phyloP scores from a whole-genome alignment of 2,797 vertebrate species.

The Squalus acanthias region DNA sequence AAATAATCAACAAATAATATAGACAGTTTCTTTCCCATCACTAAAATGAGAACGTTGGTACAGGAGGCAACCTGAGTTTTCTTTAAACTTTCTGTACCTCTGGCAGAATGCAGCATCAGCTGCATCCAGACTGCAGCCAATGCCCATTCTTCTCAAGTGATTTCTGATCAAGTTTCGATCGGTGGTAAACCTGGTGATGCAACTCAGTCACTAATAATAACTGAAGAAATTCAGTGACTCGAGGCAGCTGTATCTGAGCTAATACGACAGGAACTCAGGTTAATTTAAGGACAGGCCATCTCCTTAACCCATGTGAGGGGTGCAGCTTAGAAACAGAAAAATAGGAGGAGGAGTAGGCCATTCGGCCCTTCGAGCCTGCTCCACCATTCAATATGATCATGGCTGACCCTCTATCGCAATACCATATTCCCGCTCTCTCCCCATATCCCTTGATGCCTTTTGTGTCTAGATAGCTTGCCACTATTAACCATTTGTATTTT shows the following conservation, averaged over 20 bases:
- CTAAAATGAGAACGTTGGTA: neutral
- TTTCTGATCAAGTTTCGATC: neutral
- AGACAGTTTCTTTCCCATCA: neutral
- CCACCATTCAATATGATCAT: too few relatives aligned
- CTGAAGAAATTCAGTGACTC: neutral
- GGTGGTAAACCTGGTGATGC: neutral
- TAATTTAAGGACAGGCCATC: too few relatives aligned
- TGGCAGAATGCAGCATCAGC: neutral
- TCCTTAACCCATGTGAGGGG: neutral
- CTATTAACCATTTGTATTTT: neutral
- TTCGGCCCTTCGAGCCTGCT: too few relatives aligned
- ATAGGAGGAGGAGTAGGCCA: too few relatives aligned
- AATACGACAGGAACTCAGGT: neutral
- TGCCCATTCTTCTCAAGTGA: neutral
- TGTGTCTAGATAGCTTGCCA: neutral
- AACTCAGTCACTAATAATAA: neutral
- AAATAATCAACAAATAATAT: neutral
- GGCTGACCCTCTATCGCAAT: too few relatives aligned
- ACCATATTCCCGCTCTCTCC: too few relatives aligned
- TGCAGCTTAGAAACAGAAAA: too few relatives aligned
- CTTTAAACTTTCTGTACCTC: neutral
- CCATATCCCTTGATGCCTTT: too few relatives aligned
- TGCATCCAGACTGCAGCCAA: neutral
- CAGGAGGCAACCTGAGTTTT: neutral
- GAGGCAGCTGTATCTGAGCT: neutral